Conservation (phyloP, 2,797 vertebrate species). For the Chrosomus eos region DNA sequence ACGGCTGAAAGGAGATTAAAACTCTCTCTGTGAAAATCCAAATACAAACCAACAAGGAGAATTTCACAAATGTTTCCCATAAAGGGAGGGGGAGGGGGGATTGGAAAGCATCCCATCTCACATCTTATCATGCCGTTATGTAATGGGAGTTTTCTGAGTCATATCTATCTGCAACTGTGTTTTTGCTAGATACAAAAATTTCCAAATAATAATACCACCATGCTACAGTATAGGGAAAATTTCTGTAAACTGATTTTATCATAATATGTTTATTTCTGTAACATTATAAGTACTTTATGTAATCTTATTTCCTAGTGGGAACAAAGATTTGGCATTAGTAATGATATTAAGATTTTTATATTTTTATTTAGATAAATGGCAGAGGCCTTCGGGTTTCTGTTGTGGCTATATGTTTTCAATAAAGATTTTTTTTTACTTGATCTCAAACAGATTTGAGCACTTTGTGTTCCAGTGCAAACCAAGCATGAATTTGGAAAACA, state of each 20-base stretch:
- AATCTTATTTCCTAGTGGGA: background rate
- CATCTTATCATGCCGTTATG: conserved; percentile 49
- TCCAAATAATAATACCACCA: background rate
- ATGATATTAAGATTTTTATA: background rate
- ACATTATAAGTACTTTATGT: background rate
- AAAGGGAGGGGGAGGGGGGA: background rate
- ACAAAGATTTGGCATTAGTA: background rate
- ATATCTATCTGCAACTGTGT: conserved; percentile 30
- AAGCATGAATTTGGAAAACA: conserved; percentile 25
- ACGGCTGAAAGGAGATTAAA: conserved; percentile 57
- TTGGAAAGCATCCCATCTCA: conserved; percentile 42
- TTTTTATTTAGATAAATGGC: background rate
- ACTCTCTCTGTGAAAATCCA: conserved; percentile 51
- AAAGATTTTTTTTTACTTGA: background rate
- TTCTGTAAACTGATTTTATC: background rate
- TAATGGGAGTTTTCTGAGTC: conserved; percentile 53
- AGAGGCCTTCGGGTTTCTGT: background rate
- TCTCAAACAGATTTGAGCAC: conserved; percentile 22
- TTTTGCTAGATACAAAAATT: conserved; percentile 14
- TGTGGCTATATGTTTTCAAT: background rate
- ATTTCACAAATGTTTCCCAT: conserved; percentile 49
- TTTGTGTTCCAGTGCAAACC: conserved; percentile 25
- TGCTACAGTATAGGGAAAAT: background rate
- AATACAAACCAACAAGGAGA: conserved; percentile 44
- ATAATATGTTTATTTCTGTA: background rate